Evolutionary conservation across 2,113 vertebrate species (phyloP).

Genomic region (Ranitomeya variabilis): DNA sequence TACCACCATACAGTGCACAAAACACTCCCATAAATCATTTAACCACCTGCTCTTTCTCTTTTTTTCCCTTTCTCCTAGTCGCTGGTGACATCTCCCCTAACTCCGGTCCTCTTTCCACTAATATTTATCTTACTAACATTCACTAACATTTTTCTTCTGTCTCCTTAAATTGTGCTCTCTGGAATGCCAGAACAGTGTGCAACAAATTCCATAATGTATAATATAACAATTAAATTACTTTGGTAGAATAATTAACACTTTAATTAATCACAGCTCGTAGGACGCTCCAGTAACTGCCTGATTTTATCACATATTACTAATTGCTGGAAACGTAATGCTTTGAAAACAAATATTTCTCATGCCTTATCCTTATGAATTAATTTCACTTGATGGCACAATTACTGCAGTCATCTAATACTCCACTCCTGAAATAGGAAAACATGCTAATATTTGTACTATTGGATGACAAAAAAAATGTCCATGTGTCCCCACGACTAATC

Average conservation of each 20-base stretch:
- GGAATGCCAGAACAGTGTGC: no score
- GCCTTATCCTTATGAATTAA: constrained; percentile 10
- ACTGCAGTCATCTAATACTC: not conserved
- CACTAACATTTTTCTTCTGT: no score
- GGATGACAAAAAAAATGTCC: not conserved
- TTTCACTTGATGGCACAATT: constrained; percentile 6
- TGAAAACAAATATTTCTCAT: constrained; percentile 43
- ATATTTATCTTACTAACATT: no score
- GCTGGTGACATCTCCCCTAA: no score
- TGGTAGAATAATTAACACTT: constrained; percentile 39
- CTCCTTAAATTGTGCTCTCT: no score
- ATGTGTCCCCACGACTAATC: not conserved
- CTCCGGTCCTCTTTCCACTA: no score
- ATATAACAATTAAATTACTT: constrained; percentile 22
- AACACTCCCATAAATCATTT: no score
- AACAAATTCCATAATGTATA: not conserved
- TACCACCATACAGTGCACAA: no score
- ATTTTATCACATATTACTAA: constrained; percentile 33
- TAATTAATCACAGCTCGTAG: constrained; percentile 36
- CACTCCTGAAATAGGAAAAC: not conserved
- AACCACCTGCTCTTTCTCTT: no score
- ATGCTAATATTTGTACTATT: not conserved
- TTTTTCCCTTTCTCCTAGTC: no score
- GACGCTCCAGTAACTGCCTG: constrained; percentile 10
- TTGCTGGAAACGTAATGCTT: constrained; percentile 34